Conservation (phyloP, 1,140 invertebrate genomes). For the Cyclina sinensis region DNA sequence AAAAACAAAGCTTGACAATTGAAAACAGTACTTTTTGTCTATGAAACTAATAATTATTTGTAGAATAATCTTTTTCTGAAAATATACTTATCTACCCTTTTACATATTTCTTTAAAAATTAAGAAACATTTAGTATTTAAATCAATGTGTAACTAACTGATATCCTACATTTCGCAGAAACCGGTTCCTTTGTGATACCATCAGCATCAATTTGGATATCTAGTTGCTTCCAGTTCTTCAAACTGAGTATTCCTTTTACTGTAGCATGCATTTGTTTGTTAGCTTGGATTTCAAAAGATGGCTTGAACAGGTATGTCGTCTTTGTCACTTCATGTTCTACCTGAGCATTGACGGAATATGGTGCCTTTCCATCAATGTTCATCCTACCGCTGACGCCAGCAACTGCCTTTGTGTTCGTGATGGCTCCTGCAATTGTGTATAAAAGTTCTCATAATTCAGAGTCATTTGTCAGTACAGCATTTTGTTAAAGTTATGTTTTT, state of each 20-base stretch:
- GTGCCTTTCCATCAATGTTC: constrained; percentile 34
- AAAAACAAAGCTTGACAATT: too few relatives aligned
- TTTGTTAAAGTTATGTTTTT: too few relatives aligned
- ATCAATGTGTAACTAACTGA: background rate
- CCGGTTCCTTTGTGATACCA: constrained; percentile 62
- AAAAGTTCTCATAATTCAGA: too few relatives aligned
- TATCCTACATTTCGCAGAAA: constrained; percentile 65
- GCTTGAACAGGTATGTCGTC: constrained; percentile 67
- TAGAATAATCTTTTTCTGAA: too few relatives aligned
- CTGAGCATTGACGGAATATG: constrained; percentile 34
- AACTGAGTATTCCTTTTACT: constrained; percentile 67
- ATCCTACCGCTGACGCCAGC: constrained; percentile 28
- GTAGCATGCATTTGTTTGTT: constrained; percentile 55
- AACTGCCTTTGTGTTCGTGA: background rate
- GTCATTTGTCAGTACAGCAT: too few relatives aligned
- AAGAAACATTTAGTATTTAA: too few relatives aligned
- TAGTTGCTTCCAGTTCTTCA: constrained; percentile 43
- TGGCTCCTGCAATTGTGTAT: background rate
- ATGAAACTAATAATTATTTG: too few relatives aligned
- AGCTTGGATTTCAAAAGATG: constrained; percentile 73
- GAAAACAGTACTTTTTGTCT: too few relatives aligned
- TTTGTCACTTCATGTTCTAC: constrained; percentile 39
- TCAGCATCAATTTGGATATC: constrained; percentile 54
- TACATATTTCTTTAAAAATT: too few relatives aligned
- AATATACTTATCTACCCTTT: too few relatives aligned